Evolutionary conservation across 1,140 invertebrate species (phyloP), one percentile per base, ranked within the genome.

Genomic region (Cotesia chilonis): DNA sequence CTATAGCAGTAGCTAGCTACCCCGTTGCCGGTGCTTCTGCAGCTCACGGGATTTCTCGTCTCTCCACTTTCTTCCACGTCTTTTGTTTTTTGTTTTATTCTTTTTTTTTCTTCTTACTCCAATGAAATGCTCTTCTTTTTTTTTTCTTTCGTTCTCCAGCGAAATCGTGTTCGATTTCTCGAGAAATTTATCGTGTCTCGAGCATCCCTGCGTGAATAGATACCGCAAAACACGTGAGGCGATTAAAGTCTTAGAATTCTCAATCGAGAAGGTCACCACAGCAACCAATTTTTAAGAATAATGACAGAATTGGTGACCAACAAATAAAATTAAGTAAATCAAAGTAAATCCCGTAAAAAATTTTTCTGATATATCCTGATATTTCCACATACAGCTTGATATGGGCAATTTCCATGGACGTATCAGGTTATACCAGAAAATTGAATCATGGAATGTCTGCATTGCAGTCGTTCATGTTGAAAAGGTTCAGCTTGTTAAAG

Each of bases 161-260:
- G n/a, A 17, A 70, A 54, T 64, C 68, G 38, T 61, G 47, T 71
- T 72, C 54, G 63, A 59, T 67, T 67, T 54, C 35, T 35, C 36
- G n/a, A 41, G n/a, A 72, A 72, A 72, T 72, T 72, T 72, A 72
- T 72, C 41, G 63, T 51, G 38, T 60, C 28, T 66, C 20, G 61
- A 55, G 41, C n/a, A 55, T 71, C 41, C 28, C 47, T 36, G 28
- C 28, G 37, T 60, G 68, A 60, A 57, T 47, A 47, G 35, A 60
- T 41, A 47, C 14, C 59, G 28, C 63, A 37, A 66, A 71, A 70
- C 59, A 70, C 59, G 60, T n/a, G 6, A 20, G 10, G 41, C 52
- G 52, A 71, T 71, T 71, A 71, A 71, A 71, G 60, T 71, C 65
- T 61, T 57, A 54, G 36, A 64, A 37, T 64, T 38, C 5, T 3